Percentiles rank a stretch among this genome's conserved stretches.
Evolutionary conservation across 2,797 vertebrate genomes (phyloP).

Genomic region (Lutjanus argentimaculatus): DNA sequence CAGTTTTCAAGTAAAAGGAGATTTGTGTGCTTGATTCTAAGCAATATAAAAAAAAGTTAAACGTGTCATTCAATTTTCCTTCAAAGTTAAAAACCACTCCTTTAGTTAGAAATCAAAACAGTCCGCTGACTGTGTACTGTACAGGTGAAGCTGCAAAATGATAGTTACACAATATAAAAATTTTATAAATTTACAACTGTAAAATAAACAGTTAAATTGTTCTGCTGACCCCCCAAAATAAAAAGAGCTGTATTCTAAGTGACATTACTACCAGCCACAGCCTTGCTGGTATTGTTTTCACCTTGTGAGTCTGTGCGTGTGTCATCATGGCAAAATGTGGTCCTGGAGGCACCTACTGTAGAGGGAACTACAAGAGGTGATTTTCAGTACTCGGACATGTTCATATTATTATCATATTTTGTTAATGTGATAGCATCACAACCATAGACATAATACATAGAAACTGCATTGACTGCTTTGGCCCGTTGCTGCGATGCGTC

Average conservation of each 20-base stretch:
- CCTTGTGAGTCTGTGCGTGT: too few relatives aligned
- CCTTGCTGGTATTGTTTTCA: too few relatives aligned
- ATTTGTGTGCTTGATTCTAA: slow-evolving; percentile 49
- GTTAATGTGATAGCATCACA: too few relatives aligned
- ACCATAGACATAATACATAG: too few relatives aligned
- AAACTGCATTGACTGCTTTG: too few relatives aligned
- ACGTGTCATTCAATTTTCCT: neutral
- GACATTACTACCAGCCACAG: neutral
- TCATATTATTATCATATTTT: too few relatives aligned
- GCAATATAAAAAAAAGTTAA: slow-evolving; percentile 29
- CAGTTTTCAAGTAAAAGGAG: slow-evolving; percentile 42
- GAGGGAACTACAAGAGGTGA: too few relatives aligned
- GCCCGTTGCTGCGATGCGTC: too few relatives aligned
- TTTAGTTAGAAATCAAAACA: slow-evolving; percentile 24
- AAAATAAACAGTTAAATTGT: slow-evolving; percentile 44
- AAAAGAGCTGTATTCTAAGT: neutral
- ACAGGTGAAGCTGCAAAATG: slow-evolving; percentile 49
- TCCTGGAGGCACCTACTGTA: too few relatives aligned
- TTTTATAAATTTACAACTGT: slow-evolving; percentile 60
- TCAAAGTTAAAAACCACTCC: slow-evolving; percentile 9
- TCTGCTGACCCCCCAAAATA: neutral
- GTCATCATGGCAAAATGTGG: too few relatives aligned
- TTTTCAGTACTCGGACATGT: too few relatives aligned
- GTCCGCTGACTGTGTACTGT: slow-evolving; percentile 33
- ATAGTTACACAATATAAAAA: slow-evolving; percentile 62